Conservation (phyloP, 2,113 vertebrate genomes). For the Gadus macrocephalus region DNA sequence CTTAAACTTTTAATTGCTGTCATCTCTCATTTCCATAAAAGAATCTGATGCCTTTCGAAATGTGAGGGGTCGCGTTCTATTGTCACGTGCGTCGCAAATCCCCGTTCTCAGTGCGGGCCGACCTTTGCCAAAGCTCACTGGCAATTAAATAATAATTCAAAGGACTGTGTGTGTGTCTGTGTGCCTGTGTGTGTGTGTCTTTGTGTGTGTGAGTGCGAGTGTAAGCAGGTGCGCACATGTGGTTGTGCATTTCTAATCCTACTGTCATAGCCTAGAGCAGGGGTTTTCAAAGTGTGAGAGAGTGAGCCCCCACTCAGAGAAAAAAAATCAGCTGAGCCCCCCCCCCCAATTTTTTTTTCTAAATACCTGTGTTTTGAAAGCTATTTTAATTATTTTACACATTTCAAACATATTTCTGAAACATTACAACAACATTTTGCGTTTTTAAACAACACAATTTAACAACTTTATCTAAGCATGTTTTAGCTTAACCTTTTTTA, state of each 20-base stretch:
- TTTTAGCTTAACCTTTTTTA: too few relatives aligned
- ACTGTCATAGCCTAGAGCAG: neutral
- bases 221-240: too few relatives aligned
- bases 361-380: too few relatives aligned
- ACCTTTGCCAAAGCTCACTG: neutral
- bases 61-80: neutral
- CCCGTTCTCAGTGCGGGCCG: neutral
- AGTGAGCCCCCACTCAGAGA: too few relatives aligned
- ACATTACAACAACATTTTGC: too few relatives aligned
- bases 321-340: too few relatives aligned
- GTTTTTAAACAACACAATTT: too few relatives aligned
- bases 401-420: too few relatives aligned
- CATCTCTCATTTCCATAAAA: constrained; percentile 34
- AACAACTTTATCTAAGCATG: too few relatives aligned
- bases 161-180: neutral
- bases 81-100: constrained; percentile 7
- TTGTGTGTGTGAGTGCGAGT: neutral
- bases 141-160: neutral
- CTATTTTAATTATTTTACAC: too few relatives aligned
- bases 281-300: too few relatives aligned
- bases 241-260: neutral
- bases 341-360: too few relatives aligned
- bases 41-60: constrained; percentile 13
- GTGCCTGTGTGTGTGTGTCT: neutral
- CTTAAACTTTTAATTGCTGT: constrained; percentile 17